These are phyloP conservation scores for Fulmarus glacialis DNA, from an alignment of 2,113 vertebrate species.

Conservation along the genomic window DNA sequence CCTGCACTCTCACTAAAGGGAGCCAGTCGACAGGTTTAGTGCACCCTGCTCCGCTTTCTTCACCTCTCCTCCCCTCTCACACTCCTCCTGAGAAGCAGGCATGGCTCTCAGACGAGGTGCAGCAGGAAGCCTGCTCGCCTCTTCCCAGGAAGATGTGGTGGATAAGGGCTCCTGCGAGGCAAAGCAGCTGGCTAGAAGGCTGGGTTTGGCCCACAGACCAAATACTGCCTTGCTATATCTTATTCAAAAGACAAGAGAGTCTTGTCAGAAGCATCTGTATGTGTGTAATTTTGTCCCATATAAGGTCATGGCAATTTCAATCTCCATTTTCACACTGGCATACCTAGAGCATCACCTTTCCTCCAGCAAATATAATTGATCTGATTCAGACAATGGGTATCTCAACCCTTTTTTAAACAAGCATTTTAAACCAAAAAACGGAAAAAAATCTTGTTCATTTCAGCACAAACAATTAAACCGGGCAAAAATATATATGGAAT, in stretches of 20 bases:
- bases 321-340: not conserved
- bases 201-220: not conserved
- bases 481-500: not conserved
- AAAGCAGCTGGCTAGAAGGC: constrained; percentile 27
- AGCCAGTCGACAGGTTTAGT: not conserved
- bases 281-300: not conserved
- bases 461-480: not conserved
- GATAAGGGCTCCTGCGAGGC: not conserved
- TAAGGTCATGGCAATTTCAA: not conserved
- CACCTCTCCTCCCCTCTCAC: not conserved
- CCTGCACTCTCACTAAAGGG: not conserved
- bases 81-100: not conserved
- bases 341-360: not conserved
- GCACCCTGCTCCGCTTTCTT: not conserved
- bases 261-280: not conserved
- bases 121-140: not conserved
- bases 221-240: not conserved
- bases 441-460: not conserved
- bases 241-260: not conserved
- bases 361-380: not conserved
- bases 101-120: not conserved
- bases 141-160: not conserved
- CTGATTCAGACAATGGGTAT: not conserved
- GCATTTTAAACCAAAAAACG: not conserved
- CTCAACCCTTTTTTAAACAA: not conserved